These are phyloP conservation scores for Fistularia tabacaria DNA, from an alignment of 2,797 vertebrate species.

Conservation along the genomic window DNA sequence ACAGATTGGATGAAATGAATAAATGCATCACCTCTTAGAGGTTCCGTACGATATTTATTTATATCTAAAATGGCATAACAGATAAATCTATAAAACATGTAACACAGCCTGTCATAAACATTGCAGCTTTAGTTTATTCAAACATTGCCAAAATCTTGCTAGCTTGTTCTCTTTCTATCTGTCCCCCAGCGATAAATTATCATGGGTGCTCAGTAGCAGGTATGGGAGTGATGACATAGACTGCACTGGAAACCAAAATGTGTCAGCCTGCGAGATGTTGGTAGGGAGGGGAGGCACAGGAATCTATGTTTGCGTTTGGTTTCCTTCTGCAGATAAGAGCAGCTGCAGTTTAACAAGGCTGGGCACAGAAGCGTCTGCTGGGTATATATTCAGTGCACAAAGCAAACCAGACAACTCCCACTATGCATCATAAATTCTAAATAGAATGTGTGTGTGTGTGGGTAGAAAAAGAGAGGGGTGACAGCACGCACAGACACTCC, in stretches of 20 bases:
- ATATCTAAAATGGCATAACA: no score
- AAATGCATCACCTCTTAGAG: no score
- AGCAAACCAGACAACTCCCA: slow-evolving; percentile 47
- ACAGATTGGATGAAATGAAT: no score
- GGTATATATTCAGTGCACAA: slow-evolving; percentile 34
- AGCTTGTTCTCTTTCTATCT: slow-evolving; percentile 4
- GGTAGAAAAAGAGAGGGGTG: neutral
- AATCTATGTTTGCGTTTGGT: slow-evolving; percentile 46
- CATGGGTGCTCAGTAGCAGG: slow-evolving; percentile 5
- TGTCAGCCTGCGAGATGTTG: slow-evolving; percentile 18
- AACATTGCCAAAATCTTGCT: neutral
- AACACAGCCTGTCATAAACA: neutral
- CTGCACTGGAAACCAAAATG: slow-evolving; percentile 35
- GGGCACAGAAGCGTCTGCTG: slow-evolving; percentile 26
- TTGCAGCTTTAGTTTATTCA: neutral
- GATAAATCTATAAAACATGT: neutral
- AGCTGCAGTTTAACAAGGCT: slow-evolving; percentile 47
- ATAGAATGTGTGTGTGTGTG: slow-evolving; percentile 15
- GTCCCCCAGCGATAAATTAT: slow-evolving; percentile 3
- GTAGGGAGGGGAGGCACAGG: slow-evolving; percentile 8
- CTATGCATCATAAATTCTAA: slow-evolving; percentile 13
- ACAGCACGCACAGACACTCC: neutral
- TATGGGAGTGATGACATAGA: slow-evolving; percentile 28
- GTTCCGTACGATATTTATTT: no score
- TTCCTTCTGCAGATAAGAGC: slow-evolving; percentile 56